These are phyloP conservation scores for Zaprionus davidi DNA, from an alignment of 1,140 invertebrate species.

Conservation along the genomic window DNA sequence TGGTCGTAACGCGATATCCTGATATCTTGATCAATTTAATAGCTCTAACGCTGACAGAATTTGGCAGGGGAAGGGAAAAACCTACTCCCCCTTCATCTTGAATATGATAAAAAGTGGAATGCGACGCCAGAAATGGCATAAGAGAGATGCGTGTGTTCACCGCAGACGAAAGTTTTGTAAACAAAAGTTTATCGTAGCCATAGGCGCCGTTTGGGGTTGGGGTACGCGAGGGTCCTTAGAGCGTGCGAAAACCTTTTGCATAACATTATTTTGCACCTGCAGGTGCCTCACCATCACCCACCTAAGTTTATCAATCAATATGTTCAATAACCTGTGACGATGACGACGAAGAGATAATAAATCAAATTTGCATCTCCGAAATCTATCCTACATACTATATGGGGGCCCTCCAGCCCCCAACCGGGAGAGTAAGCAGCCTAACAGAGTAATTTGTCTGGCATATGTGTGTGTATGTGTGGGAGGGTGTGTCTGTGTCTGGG, in stretches of 20 bases:
- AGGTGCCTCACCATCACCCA: background rate
- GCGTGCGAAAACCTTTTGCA: conserved; percentile 22
- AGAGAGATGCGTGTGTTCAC: background rate
- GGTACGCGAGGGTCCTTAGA: background rate
- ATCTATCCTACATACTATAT: conserved; percentile 6
- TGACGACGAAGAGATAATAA: conserved; percentile 18
- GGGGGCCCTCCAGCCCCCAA: background rate
- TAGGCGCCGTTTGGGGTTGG: background rate
- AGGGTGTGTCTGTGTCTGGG: background rate
- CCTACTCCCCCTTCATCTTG: background rate
- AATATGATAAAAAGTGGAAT: conserved; percentile 9
- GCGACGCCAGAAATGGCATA: background rate
- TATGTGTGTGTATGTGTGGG: conserved; percentile 4
- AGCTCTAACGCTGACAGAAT: background rate
- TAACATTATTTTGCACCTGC: conserved; percentile 43
- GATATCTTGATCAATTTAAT: conserved; percentile 31
- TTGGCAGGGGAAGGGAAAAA: background rate
- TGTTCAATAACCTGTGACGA: conserved; percentile 1
- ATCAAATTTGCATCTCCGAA: conserved; percentile 39
- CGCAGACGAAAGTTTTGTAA: conserved; percentile 7
- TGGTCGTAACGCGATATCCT: conserved; percentile 22
- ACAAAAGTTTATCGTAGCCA: conserved; percentile 6
- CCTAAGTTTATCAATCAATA: conserved; percentile 42
- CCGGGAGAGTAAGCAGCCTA: background rate
- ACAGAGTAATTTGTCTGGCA: conserved; percentile 12